These are phyloP conservation scores for Seira ritae DNA, from an alignment of 2,888 invertebrate species.

Conservation along the genomic window DNA sequence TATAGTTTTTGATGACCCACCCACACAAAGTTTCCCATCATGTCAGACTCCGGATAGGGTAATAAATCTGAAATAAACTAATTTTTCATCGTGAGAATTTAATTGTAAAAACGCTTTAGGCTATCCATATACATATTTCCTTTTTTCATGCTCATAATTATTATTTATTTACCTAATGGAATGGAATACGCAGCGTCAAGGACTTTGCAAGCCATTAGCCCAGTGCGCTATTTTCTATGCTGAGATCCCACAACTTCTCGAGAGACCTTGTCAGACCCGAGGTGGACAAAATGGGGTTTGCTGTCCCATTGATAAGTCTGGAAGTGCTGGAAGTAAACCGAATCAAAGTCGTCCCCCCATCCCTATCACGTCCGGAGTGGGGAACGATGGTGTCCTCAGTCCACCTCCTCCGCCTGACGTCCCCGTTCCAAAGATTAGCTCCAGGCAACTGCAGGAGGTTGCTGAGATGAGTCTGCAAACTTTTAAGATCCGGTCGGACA, in stretches of 20 bases:
- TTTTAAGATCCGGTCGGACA: slow-evolving; percentile 72
- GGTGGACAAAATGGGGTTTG: slow-evolving; percentile 71
- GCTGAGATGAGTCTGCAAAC: slow-evolving; percentile 74
- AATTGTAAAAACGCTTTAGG: too few species aligned
- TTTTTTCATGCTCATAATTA: not conserved
- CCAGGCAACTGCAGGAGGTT: slow-evolving; percentile 75
- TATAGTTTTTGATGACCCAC: slow-evolving; percentile 72
- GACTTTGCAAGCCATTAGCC: slow-evolving; percentile 72
- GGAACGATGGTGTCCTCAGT: slow-evolving; percentile 74
- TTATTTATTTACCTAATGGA: not conserved
- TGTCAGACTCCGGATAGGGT: slow-evolving; percentile 71
- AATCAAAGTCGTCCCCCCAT: slow-evolving; percentile 42
- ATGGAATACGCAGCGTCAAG: slow-evolving; percentile 65
- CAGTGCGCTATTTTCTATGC: slow-evolving; percentile 73
- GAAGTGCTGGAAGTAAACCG: slow-evolving; percentile 44
- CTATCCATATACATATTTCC: too few species aligned
- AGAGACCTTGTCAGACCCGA: slow-evolving; percentile 70
- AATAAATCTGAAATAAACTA: too few species aligned
- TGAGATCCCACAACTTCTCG: slow-evolving; percentile 71
- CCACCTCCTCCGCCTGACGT: slow-evolving; percentile 76
- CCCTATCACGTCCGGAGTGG: slow-evolving; percentile 65
- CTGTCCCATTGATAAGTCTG: slow-evolving; percentile 67
- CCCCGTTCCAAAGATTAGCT: slow-evolving; percentile 75
- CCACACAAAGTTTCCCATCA: slow-evolving; percentile 59
- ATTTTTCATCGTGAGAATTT: too few species aligned